Conservation (phyloP, 1,140 invertebrate species). For the Camponotus floridanus region DNA sequence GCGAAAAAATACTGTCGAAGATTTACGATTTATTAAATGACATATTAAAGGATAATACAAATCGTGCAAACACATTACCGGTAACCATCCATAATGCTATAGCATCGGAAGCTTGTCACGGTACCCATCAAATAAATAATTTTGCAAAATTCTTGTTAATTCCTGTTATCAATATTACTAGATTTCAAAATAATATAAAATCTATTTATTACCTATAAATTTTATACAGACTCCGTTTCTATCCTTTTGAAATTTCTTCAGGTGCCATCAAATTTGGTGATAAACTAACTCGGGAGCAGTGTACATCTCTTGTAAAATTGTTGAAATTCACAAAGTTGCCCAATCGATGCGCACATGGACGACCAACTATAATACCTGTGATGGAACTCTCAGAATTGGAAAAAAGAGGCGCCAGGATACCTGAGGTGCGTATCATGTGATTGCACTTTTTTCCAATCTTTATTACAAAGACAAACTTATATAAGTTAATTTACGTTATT, state of each 20-base stretch:
- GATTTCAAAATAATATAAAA: not conserved
- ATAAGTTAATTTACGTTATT: not conserved
- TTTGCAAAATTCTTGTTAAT: conserved; percentile 25
- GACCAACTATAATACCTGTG: conserved; percentile 83
- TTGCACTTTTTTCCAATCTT: not conserved
- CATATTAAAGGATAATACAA: conserved; percentile 74
- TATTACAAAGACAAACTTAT: conserved; percentile 19
- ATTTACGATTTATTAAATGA: conserved; percentile 78
- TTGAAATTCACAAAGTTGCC: conserved; percentile 80
- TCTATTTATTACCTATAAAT: not conserved
- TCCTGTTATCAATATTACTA: conserved; percentile 7
- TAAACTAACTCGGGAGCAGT: conserved; percentile 79
- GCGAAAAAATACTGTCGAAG: conserved; percentile 72
- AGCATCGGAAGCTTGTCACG: conserved; percentile 83
- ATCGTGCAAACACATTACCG: conserved; percentile 75
- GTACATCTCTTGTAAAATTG: conserved; percentile 76
- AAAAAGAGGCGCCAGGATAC: conserved; percentile 21
- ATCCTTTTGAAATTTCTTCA: not conserved
- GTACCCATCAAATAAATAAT: conserved; percentile 69
- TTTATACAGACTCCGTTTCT: not conserved
- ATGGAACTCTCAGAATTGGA: conserved; percentile 77
- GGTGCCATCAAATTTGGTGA: conserved; percentile 83
- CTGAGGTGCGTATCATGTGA: conserved; percentile 6
- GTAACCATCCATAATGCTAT: conserved; percentile 82
- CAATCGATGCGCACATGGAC: conserved; percentile 84